Conservation (phyloP, 2,888 invertebrate species). For the Resseliella maxima region DNA sequence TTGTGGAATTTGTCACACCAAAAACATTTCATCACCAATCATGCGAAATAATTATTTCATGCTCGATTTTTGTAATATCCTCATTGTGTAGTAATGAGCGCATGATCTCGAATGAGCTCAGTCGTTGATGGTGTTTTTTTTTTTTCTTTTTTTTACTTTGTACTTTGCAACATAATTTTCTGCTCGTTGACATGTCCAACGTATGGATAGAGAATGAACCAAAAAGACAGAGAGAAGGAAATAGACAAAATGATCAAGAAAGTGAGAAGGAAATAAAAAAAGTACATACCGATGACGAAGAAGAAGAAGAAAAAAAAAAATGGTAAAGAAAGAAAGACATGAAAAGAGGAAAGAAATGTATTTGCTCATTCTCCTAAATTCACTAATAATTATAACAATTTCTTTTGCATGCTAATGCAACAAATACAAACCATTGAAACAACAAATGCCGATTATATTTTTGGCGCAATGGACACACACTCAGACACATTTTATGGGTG, state of each 20-base stretch:
- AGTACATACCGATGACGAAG: no score
- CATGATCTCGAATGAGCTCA: neutral
- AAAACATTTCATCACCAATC: neutral
- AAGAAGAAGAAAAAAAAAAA: neutral
- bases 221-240: no score
- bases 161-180: neutral
- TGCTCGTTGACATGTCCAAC: neutral
- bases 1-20: slow-evolving; percentile 9
- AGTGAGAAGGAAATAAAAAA: neutral
- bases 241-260: neutral
- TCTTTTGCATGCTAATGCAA: neutral
- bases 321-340: neutral
- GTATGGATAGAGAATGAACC: neutral
- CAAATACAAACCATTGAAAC: neutral
- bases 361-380: neutral
- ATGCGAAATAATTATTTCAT: slow-evolving; percentile 14
- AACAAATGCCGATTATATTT: neutral
- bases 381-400: neutral
- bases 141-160: no score
- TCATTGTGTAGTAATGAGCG: slow-evolving; percentile 1
- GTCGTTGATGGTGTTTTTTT: no score
- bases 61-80: slow-evolving; percentile 4
- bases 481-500: neutral
- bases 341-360: neutral
- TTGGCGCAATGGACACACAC: neutral